phyloP scores from a whole-genome alignment of 2,797 vertebrate genomes.

The Sebastes elongatus region DNA sequence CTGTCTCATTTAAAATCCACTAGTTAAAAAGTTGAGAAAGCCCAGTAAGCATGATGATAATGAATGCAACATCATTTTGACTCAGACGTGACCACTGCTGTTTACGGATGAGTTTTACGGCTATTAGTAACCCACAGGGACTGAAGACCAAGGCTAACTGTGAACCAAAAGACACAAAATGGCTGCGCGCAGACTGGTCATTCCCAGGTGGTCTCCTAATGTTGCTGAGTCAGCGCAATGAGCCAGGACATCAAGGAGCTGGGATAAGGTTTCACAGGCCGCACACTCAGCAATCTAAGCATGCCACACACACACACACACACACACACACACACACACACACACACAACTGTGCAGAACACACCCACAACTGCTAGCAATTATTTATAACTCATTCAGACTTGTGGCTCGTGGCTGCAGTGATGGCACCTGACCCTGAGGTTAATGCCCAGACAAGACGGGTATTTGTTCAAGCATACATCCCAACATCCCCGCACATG shows the following conservation, averaged over 20 bases:
- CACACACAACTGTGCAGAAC: conserved; percentile 52
- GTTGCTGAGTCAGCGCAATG: conserved; percentile 70
- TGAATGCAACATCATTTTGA: conserved; percentile 4
- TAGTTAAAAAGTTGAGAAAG: not conserved
- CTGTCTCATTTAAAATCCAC: not conserved
- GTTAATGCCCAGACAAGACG: conserved; percentile 54
- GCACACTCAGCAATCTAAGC: conserved; percentile 69
- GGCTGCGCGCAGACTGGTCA: conserved; percentile 49
- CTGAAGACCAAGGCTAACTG: conserved; percentile 30
- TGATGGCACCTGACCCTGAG: conserved; percentile 66
- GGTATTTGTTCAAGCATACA: conserved; percentile 4
- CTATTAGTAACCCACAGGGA: conserved; percentile 37
- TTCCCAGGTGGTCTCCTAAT: conserved; percentile 73
- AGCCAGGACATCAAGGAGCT: conserved; percentile 58
- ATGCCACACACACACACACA: conserved; percentile 63
- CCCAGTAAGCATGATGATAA: not conserved
- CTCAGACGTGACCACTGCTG: conserved; percentile 6
- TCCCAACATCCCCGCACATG: conserved; percentile 38
- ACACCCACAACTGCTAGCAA: conserved; percentile 73
- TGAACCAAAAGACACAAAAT: conserved; percentile 53
- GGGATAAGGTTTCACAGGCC: conserved; percentile 61
- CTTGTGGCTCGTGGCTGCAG: conserved; percentile 55
- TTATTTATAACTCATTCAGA: conserved; percentile 71
- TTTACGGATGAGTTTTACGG: conserved; percentile 2
- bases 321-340: conserved; percentile 69